Evolutionary conservation across 2,888 invertebrate genomes (phyloP).

Genomic region (Chrysolina haemoptera): DNA sequence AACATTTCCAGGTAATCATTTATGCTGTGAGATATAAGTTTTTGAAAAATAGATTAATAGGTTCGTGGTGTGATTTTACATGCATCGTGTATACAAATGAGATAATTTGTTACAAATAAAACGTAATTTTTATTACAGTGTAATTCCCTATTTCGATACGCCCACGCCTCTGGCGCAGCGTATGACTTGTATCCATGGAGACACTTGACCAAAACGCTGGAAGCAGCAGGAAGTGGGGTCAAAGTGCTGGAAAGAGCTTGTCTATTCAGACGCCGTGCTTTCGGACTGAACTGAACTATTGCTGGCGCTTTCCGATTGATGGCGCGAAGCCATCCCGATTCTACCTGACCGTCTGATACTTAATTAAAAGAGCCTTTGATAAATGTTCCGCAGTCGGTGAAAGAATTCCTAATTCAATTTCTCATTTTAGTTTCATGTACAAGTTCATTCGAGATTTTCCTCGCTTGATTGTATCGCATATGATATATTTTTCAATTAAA

Average conservation of each 20-base stretch:
- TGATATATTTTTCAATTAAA: neutral
- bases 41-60: too few species aligned
- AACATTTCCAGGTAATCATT: too few species aligned
- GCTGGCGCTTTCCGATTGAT: conserved; percentile 52
- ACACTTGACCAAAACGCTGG: conserved; percentile 51
- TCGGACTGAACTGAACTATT: conserved; percentile 44
- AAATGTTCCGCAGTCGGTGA: conserved; percentile 43
- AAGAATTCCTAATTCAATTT: neutral
- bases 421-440: neutral
- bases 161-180: conserved; percentile 33
- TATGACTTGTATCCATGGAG: conserved; percentile 51
- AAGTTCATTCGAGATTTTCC: too few species aligned
- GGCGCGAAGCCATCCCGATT: conserved; percentile 51
- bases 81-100: too few species aligned
- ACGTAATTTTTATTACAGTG: too few species aligned
- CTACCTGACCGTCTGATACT: conserved; percentile 58
- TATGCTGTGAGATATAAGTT: too few species aligned
- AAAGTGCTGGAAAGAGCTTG: conserved; percentile 51
- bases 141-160: conserved; percentile 18
- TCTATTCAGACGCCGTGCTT: conserved; percentile 42
- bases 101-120: too few species aligned
- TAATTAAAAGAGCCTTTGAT: conserved; percentile 62
- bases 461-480: neutral
- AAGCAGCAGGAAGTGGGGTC: conserved; percentile 45
- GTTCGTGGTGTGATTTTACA: too few species aligned